These are phyloP conservation scores for Notiomystis cincta DNA, from an alignment of 2,113 vertebrate species.

Conservation along the genomic window DNA sequence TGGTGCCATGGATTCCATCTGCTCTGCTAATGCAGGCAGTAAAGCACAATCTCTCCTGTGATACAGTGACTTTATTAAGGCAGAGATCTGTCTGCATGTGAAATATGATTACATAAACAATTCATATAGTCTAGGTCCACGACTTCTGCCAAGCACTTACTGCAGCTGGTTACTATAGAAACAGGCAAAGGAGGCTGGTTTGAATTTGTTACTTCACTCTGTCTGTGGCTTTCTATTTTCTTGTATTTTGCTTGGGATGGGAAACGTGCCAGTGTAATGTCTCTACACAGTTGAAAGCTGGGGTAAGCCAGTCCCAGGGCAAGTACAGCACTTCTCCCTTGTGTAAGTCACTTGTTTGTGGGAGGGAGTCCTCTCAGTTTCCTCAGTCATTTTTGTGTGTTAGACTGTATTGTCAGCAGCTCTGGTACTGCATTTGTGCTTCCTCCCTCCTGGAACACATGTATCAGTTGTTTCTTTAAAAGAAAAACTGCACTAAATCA, in stretches of 20 bases:
- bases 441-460: neutral
- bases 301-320: neutral
- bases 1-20: neutral
- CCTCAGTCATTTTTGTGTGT: neutral
- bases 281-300: neutral
- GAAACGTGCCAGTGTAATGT: neutral
- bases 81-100: neutral
- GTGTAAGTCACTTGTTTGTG: neutral
- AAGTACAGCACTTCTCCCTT: neutral
- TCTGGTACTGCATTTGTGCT: neutral
- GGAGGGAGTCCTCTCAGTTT: neutral
- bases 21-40: neutral
- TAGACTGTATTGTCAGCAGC: neutral
- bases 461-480: no score
- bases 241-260: neutral
- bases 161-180: conserved; percentile 31
- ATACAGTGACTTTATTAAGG: neutral
- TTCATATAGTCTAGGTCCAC: conserved; percentile 16
- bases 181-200: conserved; percentile 18
- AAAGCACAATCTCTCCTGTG: neutral
- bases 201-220: neutral
- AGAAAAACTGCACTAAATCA: neutral
- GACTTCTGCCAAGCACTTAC: neutral
- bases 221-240: neutral
- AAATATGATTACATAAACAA: conserved; percentile 30